phyloP scores from a whole-genome alignment of 2,888 invertebrate species.

The Thymelicus sylvestris region DNA sequence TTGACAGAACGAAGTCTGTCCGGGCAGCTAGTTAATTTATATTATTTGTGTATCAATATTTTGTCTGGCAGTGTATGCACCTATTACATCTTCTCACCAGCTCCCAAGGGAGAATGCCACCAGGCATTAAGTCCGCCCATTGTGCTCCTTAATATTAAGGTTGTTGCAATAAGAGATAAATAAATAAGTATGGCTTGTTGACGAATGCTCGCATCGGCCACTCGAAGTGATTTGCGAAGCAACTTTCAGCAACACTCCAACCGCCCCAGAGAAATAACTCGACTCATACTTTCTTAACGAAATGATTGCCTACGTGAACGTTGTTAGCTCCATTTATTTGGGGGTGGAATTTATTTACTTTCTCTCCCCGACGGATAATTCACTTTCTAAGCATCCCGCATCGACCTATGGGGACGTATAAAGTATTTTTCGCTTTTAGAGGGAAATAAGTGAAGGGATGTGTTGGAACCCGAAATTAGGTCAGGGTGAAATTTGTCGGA shows the following conservation, averaged over 20 bases:
- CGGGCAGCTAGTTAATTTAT: no score
- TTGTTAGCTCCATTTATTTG: slow-evolving; percentile 81
- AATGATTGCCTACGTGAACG: slow-evolving; percentile 82
- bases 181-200: neutral
- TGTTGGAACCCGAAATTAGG: slow-evolving; percentile 42
- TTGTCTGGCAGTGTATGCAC: no score
- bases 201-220: slow-evolving; percentile 46
- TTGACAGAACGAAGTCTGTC: no score
- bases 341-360: slow-evolving; percentile 76
- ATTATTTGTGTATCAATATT: no score
- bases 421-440: slow-evolving; percentile 67
- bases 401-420: slow-evolving; percentile 77
- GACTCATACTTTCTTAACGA: slow-evolving; percentile 79
- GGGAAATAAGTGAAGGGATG: slow-evolving; percentile 48
- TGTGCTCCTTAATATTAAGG: no score
- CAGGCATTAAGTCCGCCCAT: no score
- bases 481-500: slow-evolving; percentile 41
- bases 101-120: no score
- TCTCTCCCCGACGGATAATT: slow-evolving; percentile 77
- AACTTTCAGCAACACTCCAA: slow-evolving; percentile 41
- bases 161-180: no score
- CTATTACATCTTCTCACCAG: no score
- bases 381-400: slow-evolving; percentile 79
- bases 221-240: slow-evolving; percentile 51
- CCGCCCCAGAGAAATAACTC: slow-evolving; percentile 68